phyloP scores from a whole-genome alignment of 2,888 invertebrate genomes.

The Agriopis aurantiaria region DNA sequence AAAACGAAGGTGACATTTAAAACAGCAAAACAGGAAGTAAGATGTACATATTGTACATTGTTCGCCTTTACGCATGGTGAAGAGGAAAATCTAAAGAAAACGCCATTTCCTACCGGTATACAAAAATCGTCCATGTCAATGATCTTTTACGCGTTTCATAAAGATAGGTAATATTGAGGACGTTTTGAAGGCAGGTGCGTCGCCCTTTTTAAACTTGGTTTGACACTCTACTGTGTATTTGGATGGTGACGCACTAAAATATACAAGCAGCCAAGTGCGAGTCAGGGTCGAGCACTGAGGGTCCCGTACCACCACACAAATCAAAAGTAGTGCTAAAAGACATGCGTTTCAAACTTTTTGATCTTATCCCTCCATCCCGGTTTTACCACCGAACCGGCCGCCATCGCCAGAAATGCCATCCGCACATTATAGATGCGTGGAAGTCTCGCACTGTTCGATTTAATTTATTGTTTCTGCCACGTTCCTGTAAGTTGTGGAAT shows the following conservation, averaged over 20 bases:
- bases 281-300: too few relatives aligned
- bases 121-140: conserved; percentile 9
- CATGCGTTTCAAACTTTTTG: too few relatives aligned
- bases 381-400: too few relatives aligned
- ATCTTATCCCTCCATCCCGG: too few relatives aligned
- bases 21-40: conserved; percentile 21
- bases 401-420: too few relatives aligned
- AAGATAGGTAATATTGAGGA: background rate
- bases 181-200: background rate
- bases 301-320: too few relatives aligned
- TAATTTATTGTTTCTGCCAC: too few relatives aligned
- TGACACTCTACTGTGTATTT: too few relatives aligned
- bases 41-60: background rate
- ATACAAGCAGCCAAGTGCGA: background rate
- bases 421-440: too few relatives aligned
- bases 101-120: conserved; percentile 12
- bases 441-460: too few relatives aligned
- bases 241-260: background rate
- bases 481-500: too few relatives aligned
- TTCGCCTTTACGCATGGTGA: background rate
- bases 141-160: background rate
- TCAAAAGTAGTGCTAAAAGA: too few relatives aligned
- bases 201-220: background rate
- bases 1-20: background rate
- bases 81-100: conserved; percentile 20